A percentile compares a stretch with the other conserved stretches of the same genome.
Conservation (phyloP, 1,140 invertebrate genomes). For the Trinorchestia longiramus region DNA sequence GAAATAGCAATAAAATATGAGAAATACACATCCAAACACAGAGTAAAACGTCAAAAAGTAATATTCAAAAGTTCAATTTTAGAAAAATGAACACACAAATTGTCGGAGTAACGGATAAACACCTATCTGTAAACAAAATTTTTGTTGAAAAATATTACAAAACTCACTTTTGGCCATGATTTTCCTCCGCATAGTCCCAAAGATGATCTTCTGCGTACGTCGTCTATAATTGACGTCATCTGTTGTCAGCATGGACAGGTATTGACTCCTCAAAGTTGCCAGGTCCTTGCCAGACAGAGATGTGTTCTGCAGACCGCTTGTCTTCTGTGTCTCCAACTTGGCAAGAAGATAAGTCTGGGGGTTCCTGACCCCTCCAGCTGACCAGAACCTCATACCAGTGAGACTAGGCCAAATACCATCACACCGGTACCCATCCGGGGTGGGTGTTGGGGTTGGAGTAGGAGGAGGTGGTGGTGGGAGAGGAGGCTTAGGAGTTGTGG, state of each 20-base stretch:
- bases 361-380: neutral
- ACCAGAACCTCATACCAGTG: neutral
- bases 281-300: neutral
- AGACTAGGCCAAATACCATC: neutral
- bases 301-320: neutral
- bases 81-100: too few relatives aligned
- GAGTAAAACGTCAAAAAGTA: too few relatives aligned
- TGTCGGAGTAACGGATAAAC: too few relatives aligned
- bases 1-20: too few relatives aligned
- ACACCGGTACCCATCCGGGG: conserved; percentile 3
- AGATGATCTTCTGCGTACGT: neutral
- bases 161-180: conserved; percentile 19
- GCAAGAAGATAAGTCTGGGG: neutral
- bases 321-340: neutral
- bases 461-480: neutral
- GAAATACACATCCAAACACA: too few relatives aligned
- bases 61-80: too few relatives aligned
- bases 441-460: conserved; percentile 20
- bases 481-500: neutral
- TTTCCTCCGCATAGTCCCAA: neutral
- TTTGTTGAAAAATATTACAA: too few relatives aligned
- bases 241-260: neutral
- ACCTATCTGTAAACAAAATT: too few relatives aligned
- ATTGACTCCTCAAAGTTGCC: neutral
- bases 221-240: neutral